Evolutionary conservation across 2,888 invertebrate species (phyloP).

Genomic region (Hydroisotoma schaefferi): DNA sequence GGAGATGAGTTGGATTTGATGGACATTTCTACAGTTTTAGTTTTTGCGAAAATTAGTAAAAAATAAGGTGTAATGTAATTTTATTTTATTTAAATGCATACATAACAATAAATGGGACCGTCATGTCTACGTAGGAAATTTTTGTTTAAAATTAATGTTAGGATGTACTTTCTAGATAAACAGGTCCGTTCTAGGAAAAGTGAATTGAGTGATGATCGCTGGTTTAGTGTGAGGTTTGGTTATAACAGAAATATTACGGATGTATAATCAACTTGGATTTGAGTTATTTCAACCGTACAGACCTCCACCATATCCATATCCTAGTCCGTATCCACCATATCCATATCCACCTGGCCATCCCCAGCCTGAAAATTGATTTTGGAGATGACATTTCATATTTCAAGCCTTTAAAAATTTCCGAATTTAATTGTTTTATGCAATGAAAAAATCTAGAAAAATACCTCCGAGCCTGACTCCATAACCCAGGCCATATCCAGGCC

Average conservation of each 20-base stretch:
- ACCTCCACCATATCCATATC: slow-evolving; percentile 7
- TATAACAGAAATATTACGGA: background rate
- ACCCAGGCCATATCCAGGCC: background rate
- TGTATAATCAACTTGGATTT: background rate
- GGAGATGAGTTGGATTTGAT: slow-evolving; percentile 34
- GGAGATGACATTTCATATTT: background rate
- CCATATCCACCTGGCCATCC: slow-evolving; percentile 10
- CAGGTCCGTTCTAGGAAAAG: background rate
- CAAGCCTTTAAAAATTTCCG: background rate
- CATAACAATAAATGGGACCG: background rate
- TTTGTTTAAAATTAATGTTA: background rate
- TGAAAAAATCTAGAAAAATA: background rate
- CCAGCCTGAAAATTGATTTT: slow-evolving; percentile 8
- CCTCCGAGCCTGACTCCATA: slow-evolving; percentile 3
- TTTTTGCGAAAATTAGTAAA: background rate
- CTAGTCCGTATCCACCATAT: background rate
- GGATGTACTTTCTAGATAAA: background rate
- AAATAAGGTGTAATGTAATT: background rate
- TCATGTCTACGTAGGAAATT: background rate
- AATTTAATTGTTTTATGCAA: background rate
- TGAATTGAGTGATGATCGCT: background rate
- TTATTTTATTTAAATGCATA: background rate
- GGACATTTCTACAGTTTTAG: background rate
- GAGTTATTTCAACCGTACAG: background rate
- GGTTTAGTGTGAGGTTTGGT: background rate